Conservation (phyloP, 2,888 invertebrate genomes). For the Ptycholaimellus sp. region DNA sequence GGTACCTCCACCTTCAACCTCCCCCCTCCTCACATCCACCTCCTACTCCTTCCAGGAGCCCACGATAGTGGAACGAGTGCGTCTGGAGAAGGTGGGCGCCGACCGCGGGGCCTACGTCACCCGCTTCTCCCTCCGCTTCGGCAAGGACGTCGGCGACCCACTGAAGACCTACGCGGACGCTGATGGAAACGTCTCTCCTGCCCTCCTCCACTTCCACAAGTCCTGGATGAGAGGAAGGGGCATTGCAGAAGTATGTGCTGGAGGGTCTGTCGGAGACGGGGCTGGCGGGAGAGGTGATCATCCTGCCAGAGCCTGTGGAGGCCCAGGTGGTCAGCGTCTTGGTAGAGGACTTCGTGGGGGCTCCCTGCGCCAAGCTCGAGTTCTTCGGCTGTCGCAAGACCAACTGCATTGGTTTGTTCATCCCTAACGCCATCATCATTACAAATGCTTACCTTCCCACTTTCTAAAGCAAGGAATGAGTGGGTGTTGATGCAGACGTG, state of each 20-base stretch:
- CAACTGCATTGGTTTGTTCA: slow-evolving; percentile 10
- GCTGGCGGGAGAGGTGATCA: slow-evolving; percentile 8
- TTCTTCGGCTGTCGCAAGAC: slow-evolving; percentile 16
- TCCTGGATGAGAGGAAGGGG: not conserved
- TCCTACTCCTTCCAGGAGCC: slow-evolving; percentile 13
- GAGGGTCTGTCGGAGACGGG: slow-evolving; percentile 3
- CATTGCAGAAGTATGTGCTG: slow-evolving; percentile 5
- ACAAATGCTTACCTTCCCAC: too few relatives aligned
- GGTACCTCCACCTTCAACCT: too few relatives aligned
- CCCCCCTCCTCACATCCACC: too few relatives aligned
- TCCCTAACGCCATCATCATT: too few relatives aligned
- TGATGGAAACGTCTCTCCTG: slow-evolving; percentile 6
- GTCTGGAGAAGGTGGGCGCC: slow-evolving; percentile 11
- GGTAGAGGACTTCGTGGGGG: slow-evolving; percentile 12
- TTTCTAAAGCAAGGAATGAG: too few relatives aligned
- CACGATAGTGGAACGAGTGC: slow-evolving; percentile 13
- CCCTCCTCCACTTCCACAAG: not conserved
- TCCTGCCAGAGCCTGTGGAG: slow-evolving; percentile 11
- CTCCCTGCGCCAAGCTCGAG: slow-evolving; percentile 17
- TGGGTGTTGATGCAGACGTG: slow-evolving; percentile 15
- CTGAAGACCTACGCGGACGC: slow-evolving; percentile 3
- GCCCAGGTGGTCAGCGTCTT: slow-evolving; percentile 11
- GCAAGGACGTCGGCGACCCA: slow-evolving; percentile 4
- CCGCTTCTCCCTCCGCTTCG: slow-evolving; percentile 5
- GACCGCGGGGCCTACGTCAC: slow-evolving; percentile 6